Evolutionary conservation across 2,888 invertebrate species (phyloP), one percentile per base, ranked within the genome.

Genomic region (Norana najaformis): DNA sequence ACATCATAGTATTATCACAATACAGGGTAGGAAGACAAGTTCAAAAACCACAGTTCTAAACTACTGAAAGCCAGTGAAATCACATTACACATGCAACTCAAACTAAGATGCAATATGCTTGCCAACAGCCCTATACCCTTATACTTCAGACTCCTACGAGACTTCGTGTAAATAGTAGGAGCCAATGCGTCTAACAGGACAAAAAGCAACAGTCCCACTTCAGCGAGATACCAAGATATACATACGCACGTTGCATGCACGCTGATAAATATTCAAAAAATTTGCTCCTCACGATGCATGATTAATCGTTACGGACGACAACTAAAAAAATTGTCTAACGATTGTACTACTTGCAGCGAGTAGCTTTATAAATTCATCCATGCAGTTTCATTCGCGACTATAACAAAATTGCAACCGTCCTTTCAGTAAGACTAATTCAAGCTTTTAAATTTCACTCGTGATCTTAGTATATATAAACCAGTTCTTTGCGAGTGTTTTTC

Each of bases 1-100:
- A 69, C 69, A 69, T 69, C 30, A n/a, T n/a, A 30, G 69, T n/a
- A 30, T 30, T 69, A 69, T 69, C 69, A 69, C 69, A 69, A 69
- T 69, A 69, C 69, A n/a, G 69, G 69, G 69, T 69, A 69, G 69
- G 69, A 69, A 69, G 69, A 69, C 69, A 69, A 69, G n/a, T 69
- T 47, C 47, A 47, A 47, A 47, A 47, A 47, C 47, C 47, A 47
- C 47, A 23, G 23, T 47, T 85, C 85, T 85, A 85, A 85, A 23
- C 85, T 85, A 37, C 36, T 85, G 85, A 85, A 85, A 85, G 85
- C 85, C 85, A 85, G 35, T 85, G 85, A 85, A 85, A 85, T 36
- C 37, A 85, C 85, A 85, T 85, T 35, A 85, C 85, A 36, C 16
- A 85, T 85, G 35, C 35, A 85, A 85, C 35, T 85, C 36, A 85